phyloP scores from a whole-genome alignment of 2,113 vertebrate species.

The Ibidorhyncha struthersii region DNA sequence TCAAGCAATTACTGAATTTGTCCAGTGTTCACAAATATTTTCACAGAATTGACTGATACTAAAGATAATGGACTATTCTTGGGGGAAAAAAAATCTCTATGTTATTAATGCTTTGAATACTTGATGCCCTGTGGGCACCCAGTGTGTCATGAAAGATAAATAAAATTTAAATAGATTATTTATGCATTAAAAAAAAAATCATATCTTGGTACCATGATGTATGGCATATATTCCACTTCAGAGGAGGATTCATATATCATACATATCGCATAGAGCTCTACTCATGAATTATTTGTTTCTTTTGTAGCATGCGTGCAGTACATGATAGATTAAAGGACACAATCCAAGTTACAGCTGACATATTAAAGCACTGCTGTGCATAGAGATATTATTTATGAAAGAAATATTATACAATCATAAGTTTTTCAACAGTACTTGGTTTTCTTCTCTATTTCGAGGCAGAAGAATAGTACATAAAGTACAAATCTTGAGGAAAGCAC shows the following conservation, averaged over 20 bases:
- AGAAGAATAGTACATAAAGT: constrained; percentile 8
- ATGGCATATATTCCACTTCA: background rate
- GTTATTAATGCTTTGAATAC: background rate
- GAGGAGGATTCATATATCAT: constrained; percentile 10
- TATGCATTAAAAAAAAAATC: background rate
- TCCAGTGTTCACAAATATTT: background rate
- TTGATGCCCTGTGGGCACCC: background rate
- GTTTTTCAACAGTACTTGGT: background rate
- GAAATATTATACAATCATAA: constrained; percentile 15
- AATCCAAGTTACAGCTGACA: background rate
- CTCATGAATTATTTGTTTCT: constrained; percentile 32
- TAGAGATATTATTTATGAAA: constrained; percentile 19
- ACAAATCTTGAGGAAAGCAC: background rate
- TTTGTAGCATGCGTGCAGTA: background rate
- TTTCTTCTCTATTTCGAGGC: background rate
- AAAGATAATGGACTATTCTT: background rate
- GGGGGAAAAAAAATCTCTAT: rapidly evolving
- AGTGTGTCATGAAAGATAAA: background rate
- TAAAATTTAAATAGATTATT: constrained; percentile 13
- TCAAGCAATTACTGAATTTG: rapidly evolving
- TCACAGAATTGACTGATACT: background rate
- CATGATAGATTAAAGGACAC: constrained; percentile 21
- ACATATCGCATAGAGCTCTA: background rate
- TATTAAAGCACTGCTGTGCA: constrained; percentile 8
- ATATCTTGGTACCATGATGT: background rate